Evolutionary conservation across 2,797 vertebrate species (phyloP).

Genomic region (Eleutherodactylus coqui): DNA sequence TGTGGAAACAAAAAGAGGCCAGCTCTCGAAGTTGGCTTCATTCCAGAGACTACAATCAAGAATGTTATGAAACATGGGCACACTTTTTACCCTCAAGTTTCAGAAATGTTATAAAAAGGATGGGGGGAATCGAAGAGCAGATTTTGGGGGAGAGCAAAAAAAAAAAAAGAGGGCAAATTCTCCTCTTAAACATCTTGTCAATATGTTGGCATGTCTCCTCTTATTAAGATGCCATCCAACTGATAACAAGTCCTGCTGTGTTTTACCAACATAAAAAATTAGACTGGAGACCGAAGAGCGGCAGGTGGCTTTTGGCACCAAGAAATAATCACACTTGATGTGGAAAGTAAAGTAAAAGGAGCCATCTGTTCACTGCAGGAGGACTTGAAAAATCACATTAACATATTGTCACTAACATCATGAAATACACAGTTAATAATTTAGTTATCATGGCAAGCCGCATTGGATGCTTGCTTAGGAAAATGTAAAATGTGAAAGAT

Average conservation of each 20-base stretch:
- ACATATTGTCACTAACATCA: conserved; percentile 99
- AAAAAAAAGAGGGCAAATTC: conserved; percentile 77
- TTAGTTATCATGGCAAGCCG: conserved; percentile 91
- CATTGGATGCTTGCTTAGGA: conserved; percentile 84
- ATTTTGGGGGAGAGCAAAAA: conserved; percentile 65
- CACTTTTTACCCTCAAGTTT: conserved; percentile 42
- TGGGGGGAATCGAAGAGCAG: conserved; percentile 60
- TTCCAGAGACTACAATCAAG: conserved; percentile 77
- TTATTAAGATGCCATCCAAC: conserved; percentile 99
- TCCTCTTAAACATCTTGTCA: conserved; percentile 98
- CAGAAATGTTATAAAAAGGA: conserved; percentile 61
- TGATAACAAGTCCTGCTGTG: conserved; percentile 99
- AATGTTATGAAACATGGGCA: conserved; percentile 70
- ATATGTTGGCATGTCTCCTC: conserved; percentile 98
- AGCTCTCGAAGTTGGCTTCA: conserved; percentile 81
- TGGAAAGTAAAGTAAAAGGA: conserved; percentile 99
- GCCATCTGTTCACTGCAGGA: conserved; percentile 98
- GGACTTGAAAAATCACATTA: conserved; percentile 93
- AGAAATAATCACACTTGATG: conserved; percentile 99
- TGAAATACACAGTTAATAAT: conserved; percentile 99
- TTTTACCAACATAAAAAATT: conserved; percentile 99
- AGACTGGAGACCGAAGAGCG: conserved; percentile 95
- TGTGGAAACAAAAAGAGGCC: conserved; percentile 87
- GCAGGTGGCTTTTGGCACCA: conserved; percentile 99
- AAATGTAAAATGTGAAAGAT: conserved; percentile 74